Evolutionary conservation across 2,113 vertebrate genomes (phyloP), one percentile per base, ranked within the genome.

Genomic region (Xyrauchen texanus): DNA sequence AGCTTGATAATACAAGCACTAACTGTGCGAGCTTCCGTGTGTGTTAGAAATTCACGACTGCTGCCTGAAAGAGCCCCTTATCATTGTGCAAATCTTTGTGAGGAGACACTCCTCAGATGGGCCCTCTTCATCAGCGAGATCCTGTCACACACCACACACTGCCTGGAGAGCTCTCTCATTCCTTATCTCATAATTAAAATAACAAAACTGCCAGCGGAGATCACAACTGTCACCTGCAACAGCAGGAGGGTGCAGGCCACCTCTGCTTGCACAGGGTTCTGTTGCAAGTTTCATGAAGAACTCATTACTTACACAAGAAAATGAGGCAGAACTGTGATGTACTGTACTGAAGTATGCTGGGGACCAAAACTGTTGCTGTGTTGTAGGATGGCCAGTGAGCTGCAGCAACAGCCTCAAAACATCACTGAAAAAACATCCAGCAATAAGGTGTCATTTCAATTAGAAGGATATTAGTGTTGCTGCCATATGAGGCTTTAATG

Each of bases 131-230:
- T 87, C 90, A 87, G 91, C 90, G 86, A 90, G 90, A 91, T 93
- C 91, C 89, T 93, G 91, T 92, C 91, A 91, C 89, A 91, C 88
- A 91, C 88, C 89, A 87, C 92, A 92, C 91, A 87, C 86, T 91
- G 89, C 89, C 91, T 90, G 91, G 88, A 93, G 90, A 91, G 90
- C 83, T 89, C 92, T 92, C 91, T 91, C 88, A 89, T 90, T 92
- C 90, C 92, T 92, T 93, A 92, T 93, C 92, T 90, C 87, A 90
- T 93, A 93, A 92, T 93, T 92, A 92, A 93, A 92, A 93, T 93
- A 93, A 92, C 90, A 92, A 91, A 92, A 88, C 85, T 82, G 88
- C 90, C 91, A 91, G 90, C 87, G 89, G 90, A 92, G 88, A 90
- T 92, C 88, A 86, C 86, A 91, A 91, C 89, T 88, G 90, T 88